Conservation (phyloP, 2,797 vertebrate species). For the Lerista edwardsae region DNA sequence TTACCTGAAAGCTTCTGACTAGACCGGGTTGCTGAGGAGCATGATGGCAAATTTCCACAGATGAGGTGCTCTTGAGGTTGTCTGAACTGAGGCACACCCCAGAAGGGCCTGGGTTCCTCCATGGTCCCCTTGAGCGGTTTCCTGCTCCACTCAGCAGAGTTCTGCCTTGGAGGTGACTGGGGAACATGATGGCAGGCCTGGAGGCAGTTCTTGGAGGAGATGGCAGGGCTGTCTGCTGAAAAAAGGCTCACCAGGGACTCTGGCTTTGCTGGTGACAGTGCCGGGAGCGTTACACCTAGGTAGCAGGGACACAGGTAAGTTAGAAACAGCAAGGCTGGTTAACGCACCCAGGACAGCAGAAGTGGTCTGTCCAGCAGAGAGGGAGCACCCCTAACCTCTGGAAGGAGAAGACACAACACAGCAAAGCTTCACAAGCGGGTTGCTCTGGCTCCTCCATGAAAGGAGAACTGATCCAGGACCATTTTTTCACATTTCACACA, state of each 20-base stretch:
- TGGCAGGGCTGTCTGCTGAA: slow-evolving; percentile 39
- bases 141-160: slow-evolving; percentile 55
- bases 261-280: slow-evolving; percentile 52
- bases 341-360: neutral
- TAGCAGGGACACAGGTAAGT: neutral
- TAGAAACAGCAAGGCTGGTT: neutral
- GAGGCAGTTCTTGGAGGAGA: slow-evolving; percentile 60
- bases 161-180: slow-evolving; percentile 63
- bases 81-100: slow-evolving; percentile 68
- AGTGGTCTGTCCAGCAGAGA: neutral
- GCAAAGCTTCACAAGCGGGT: neutral
- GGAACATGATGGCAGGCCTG: slow-evolving; percentile 71
- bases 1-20: slow-evolving; percentile 84
- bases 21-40: slow-evolving; percentile 79
- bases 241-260: slow-evolving; percentile 32
- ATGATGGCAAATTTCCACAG: slow-evolving; percentile 75
- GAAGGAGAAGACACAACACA: neutral
- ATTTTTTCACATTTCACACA: too few species aligned
- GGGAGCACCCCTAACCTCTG: neutral
- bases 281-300: slow-evolving; percentile 46
- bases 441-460: neutral
- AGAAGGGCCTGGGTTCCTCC: slow-evolving; percentile 72
- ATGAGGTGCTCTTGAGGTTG: slow-evolving; percentile 64
- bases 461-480: neutral
- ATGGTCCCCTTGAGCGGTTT: slow-evolving; percentile 54